Evolutionary conservation across 1,140 invertebrate species (phyloP).

Genomic region (Spodoptera litura): DNA sequence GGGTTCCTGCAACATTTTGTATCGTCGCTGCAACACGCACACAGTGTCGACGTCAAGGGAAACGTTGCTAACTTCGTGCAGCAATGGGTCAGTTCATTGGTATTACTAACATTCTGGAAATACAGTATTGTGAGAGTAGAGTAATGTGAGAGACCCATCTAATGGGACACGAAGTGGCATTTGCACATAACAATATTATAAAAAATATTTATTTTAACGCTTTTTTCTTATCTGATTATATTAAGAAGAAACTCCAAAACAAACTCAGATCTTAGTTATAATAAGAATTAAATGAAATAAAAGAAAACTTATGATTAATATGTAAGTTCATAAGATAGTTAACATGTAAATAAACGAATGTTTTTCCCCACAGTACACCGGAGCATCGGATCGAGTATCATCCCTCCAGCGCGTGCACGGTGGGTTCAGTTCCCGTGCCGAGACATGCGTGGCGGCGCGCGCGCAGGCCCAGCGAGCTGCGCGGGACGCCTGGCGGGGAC

Average conservation of each 20-base stretch:
- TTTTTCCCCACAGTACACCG: constrained; percentile 35
- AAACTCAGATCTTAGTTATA: too few species aligned
- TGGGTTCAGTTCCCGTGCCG: background rate
- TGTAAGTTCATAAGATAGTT: too few species aligned
- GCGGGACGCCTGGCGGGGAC: background rate
- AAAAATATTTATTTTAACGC: too few species aligned
- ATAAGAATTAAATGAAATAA: too few species aligned
- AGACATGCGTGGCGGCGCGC: background rate
- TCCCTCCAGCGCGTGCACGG: constrained; percentile 40
- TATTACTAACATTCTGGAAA: too few species aligned
- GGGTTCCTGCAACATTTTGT: constrained; percentile 34
- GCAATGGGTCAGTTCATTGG: constrained; percentile 62
- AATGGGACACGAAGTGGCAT: too few species aligned
- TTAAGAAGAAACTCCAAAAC: too few species aligned
- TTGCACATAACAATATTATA: too few species aligned
- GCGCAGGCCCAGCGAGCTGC: constrained; percentile 1
- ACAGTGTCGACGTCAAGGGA: constrained; percentile 52
- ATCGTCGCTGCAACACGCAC: constrained; percentile 45
- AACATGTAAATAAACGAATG: background rate
- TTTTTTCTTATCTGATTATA: too few species aligned
- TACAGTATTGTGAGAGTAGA: too few species aligned
- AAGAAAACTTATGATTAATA: too few species aligned
- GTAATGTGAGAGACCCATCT: too few species aligned
- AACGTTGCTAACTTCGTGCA: constrained; percentile 59
- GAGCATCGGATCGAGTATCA: constrained; percentile 46